These are phyloP conservation scores for Andrena chrysosceles DNA, from an alignment of 2,888 invertebrate species.

Conservation along the genomic window DNA sequence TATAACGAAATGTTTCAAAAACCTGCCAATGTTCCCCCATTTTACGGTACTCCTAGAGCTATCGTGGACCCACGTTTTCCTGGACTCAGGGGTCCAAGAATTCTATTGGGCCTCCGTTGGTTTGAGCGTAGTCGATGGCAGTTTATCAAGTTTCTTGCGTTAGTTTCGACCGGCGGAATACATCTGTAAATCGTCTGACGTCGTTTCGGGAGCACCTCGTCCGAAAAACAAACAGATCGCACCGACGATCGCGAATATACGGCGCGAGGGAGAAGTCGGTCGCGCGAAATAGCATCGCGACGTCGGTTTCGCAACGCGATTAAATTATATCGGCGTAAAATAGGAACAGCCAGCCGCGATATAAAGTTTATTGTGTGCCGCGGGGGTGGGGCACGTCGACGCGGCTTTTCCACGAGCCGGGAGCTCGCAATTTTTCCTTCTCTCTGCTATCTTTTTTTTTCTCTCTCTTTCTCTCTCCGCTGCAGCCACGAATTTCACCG, in stretches of 20 bases:
- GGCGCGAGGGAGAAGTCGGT: background rate
- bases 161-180: background rate
- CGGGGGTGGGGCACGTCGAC: conserved; percentile 22
- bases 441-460: background rate
- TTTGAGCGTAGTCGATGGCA: background rate
- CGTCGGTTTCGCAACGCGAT: conserved; percentile 45
- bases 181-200: conserved; percentile 18
- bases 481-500: conserved; percentile 52
- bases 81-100: too few species aligned
- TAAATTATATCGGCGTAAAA: conserved; percentile 48
- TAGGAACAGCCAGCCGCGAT: conserved; percentile 35
- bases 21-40: too few species aligned
- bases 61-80: too few species aligned
- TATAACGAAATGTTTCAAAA: too few species aligned
- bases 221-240: conserved; percentile 32
- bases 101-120: background rate
- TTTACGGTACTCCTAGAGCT: too few species aligned
- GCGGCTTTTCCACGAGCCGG: conserved; percentile 26
- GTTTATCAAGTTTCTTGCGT: conserved; percentile 25
- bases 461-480: background rate
- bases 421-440: conserved; percentile 2
- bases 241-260: conserved; percentile 24
- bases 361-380: conserved; percentile 39
- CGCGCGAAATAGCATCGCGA: conserved; percentile 41
- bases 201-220: conserved; percentile 20